Evolutionary conservation across 2,113 vertebrate genomes (phyloP), one percentile per base, ranked within the genome.

Genomic region (Collichthys lucidus): DNA sequence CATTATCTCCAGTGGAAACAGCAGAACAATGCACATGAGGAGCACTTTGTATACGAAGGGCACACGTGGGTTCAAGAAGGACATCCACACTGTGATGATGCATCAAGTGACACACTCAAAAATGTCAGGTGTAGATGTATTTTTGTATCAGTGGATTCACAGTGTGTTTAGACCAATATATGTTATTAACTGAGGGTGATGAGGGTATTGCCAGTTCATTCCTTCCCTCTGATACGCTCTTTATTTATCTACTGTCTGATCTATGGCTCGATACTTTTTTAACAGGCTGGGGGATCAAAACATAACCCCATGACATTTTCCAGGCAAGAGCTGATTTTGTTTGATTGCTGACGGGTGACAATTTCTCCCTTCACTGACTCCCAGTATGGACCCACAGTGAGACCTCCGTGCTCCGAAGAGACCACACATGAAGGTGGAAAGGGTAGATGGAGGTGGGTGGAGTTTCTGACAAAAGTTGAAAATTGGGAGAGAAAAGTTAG

Each of bases 301-400:
- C 11, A 19, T 66, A 40, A 66, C 68, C 74, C 64, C 1, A 0
- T 79, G 71, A 72, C 17, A 20, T 72, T 84, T 83, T 80, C 74
- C 64, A 69, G 77, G 31, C 86, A 70, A 64, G 47, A 59, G 63
- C 72, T 71, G 76, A 82, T 83, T 90, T 84, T 46, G 49, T 89
- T 85, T 85, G 81, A 90, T 80, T 77, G 68, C 83, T 82, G 80
- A 80, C 5, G 63, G 73, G 73, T 78, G 85, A 88, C 85, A 71
- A 91, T 93, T 92, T 90, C 72, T 84, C 85, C 59, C 84, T 88
- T 82, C 85, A 67, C 77, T 86, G 91, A 84, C 50, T 90, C 87
- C 52, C 74, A 63, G 77, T 85, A 26, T 57, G 81, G 24, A 66
- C 73, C 70, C 86, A 57, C 79, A 83, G 87, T 7, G 4, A 79